A percentile compares a stretch with the other conserved stretches of the same genome.
Evolutionary conservation across 2,888 invertebrate genomes (phyloP).

Genomic region (Ecdyonurus torrentis): DNA sequence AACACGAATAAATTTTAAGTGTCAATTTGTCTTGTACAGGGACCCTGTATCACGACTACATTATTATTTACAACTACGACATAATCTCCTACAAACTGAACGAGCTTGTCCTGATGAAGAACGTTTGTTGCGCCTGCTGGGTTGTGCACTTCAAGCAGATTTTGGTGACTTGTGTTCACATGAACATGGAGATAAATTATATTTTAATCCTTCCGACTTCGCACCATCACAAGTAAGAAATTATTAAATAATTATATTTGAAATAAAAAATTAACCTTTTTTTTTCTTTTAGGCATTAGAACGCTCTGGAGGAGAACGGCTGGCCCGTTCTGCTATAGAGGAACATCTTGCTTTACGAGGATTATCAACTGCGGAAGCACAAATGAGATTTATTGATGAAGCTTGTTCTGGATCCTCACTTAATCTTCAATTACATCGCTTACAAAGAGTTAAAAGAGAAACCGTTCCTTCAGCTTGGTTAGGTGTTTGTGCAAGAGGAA

Average conservation of each 20-base stretch:
- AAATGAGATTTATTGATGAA: slow-evolving; percentile 76
- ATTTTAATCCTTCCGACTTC: slow-evolving; percentile 13
- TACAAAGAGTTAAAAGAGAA: slow-evolving; percentile 49
- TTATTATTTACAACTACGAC: slow-evolving; percentile 86
- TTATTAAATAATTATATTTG: neutral
- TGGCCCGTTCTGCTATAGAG: slow-evolving; percentile 44
- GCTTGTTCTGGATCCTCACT: slow-evolving; percentile 30
- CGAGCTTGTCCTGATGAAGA: slow-evolving; percentile 46
- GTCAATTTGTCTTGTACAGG: slow-evolving; percentile 23
- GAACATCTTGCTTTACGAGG: slow-evolving; percentile 71
- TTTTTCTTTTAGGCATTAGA: slow-evolving; percentile 5
- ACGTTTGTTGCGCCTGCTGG: slow-evolving; percentile 64
- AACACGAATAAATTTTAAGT: neutral
- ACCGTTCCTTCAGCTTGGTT: slow-evolving; percentile 45
- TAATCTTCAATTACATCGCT: slow-evolving; percentile 78
- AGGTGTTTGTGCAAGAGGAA: slow-evolving; percentile 81
- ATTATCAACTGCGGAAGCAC: slow-evolving; percentile 62
- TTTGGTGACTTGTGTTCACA: slow-evolving; percentile 48
- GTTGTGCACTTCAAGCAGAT: slow-evolving; percentile 83
- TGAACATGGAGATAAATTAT: neutral
- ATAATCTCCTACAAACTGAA: slow-evolving; percentile 39
- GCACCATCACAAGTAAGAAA: slow-evolving; percentile 12
- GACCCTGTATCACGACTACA: slow-evolving; percentile 85
- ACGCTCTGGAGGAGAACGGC: slow-evolving; percentile 23
- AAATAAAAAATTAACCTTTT: neutral